phyloP scores from a whole-genome alignment of 2,797 vertebrate species.

The Jordanella pulchra region DNA sequence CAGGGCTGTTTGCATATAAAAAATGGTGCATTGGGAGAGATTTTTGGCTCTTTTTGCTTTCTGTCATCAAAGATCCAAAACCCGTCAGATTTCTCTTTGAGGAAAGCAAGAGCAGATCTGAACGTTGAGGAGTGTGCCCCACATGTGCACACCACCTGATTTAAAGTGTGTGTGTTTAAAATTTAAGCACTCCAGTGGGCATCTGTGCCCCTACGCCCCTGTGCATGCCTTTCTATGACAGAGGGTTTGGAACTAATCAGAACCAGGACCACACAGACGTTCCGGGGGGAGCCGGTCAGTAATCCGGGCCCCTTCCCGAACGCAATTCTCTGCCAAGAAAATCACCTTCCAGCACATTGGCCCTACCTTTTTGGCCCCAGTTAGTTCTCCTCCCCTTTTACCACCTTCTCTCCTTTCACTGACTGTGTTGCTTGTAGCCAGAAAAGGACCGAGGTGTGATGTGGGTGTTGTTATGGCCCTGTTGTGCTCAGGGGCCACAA shows the following conservation, averaged over 20 bases:
- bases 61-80: not conserved
- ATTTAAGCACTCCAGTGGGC: conserved; percentile 13
- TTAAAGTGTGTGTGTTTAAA: conserved; percentile 3
- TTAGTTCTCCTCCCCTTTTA: conserved; percentile 17
- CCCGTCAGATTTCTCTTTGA: not conserved
- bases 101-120: conserved; percentile 6
- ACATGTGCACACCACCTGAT: conserved; percentile 20
- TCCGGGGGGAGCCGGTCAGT: conserved; percentile 22
- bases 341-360: conserved; percentile 67
- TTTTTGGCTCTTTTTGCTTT: conserved; percentile 9
- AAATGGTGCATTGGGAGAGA: conserved; percentile 27
- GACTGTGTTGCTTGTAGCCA: conserved; percentile 56
- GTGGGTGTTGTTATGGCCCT: conserved; percentile 28
- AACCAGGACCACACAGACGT: conserved; percentile 77
- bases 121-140: not conserved
- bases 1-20: conserved; percentile 49
- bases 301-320: conserved; percentile 38
- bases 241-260: conserved; percentile 56
- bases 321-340: conserved; percentile 71
- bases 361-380: conserved; percentile 50
- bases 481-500: conserved; percentile 39
- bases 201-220: conserved; percentile 15
- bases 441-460: conserved; percentile 34
- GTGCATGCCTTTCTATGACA: conserved; percentile 19
- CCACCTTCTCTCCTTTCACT: conserved; percentile 78